A percentile compares a stretch with the other conserved stretches of the same genome.
These are phyloP conservation scores for Rhinoderma darwinii DNA, from an alignment of 2,113 vertebrate species.

Conservation along the genomic window DNA sequence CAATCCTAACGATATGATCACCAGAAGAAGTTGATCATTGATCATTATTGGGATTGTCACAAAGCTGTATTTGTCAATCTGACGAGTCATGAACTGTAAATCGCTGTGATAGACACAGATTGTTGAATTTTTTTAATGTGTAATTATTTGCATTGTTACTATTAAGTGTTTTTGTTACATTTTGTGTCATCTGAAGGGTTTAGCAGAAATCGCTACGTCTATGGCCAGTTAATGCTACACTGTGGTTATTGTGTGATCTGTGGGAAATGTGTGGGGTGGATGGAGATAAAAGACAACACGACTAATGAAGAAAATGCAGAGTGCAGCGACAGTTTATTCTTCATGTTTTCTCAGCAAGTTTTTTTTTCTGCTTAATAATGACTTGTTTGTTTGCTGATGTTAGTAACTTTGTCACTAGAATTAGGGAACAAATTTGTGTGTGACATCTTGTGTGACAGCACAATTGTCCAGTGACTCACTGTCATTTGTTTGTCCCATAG, in stretches of 20 bases:
- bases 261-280: conserved; percentile 33
- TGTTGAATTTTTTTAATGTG: not conserved
- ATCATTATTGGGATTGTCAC: not conserved
- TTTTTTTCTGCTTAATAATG: conserved; percentile 14
- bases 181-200: no score
- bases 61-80: not conserved
- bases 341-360: conserved; percentile 17
- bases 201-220: not conserved
- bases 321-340: not conserved
- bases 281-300: conserved; percentile 7
- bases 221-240: not conserved
- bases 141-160: not conserved
- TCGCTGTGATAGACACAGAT: not conserved
- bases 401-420: conserved; percentile 59
- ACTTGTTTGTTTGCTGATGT: conserved; percentile 64
- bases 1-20: not conserved
- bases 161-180: not conserved
- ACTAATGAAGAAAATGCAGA: not conserved
- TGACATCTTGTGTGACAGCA: conserved; percentile 22
- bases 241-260: conserved; percentile 40
- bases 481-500: conserved; percentile 49
- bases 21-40: not conserved
- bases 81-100: no score
- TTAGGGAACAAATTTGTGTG: conserved; percentile 58
- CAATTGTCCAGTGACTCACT: conserved; percentile 37